phyloP scores from a whole-genome alignment of 2,888 invertebrate species.

The Hetaerina titia region DNA sequence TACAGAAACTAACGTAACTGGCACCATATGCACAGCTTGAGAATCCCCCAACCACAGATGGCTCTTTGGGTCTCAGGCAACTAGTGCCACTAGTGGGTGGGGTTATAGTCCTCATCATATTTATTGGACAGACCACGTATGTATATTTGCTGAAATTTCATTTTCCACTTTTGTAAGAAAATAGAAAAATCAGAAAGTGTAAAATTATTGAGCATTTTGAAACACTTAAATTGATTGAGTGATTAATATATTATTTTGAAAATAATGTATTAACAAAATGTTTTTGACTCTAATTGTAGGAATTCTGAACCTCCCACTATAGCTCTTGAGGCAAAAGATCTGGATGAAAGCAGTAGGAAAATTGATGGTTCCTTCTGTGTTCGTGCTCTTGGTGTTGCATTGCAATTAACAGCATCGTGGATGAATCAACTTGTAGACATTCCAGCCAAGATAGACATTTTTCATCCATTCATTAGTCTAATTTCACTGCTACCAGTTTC shows the following conservation, averaged over 20 bases:
- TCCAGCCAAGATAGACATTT: slow-evolving; percentile 76
- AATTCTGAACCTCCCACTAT: background rate
- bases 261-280: background rate
- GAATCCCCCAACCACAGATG: too few species aligned
- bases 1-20: too few species aligned
- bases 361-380: slow-evolving; percentile 84
- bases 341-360: slow-evolving; percentile 80
- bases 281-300: background rate
- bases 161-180: too few species aligned
- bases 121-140: too few species aligned
- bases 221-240: background rate
- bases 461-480: slow-evolving; percentile 77
- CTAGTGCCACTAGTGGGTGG: too few species aligned
- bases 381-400: slow-evolving; percentile 79
- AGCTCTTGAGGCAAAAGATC: slow-evolving; percentile 69
- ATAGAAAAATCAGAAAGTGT: background rate
- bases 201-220: background rate
- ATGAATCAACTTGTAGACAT: slow-evolving; percentile 78
- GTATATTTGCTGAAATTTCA: too few species aligned
- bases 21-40: too few species aligned
- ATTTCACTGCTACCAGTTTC: slow-evolving; percentile 80
- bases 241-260: background rate
- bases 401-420: slow-evolving; percentile 82
- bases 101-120: too few species aligned
- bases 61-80: too few species aligned